These are phyloP conservation scores for Suncus etruscus DNA, from an alignment of 2,113 vertebrate species.

Conservation along the genomic window DNA sequence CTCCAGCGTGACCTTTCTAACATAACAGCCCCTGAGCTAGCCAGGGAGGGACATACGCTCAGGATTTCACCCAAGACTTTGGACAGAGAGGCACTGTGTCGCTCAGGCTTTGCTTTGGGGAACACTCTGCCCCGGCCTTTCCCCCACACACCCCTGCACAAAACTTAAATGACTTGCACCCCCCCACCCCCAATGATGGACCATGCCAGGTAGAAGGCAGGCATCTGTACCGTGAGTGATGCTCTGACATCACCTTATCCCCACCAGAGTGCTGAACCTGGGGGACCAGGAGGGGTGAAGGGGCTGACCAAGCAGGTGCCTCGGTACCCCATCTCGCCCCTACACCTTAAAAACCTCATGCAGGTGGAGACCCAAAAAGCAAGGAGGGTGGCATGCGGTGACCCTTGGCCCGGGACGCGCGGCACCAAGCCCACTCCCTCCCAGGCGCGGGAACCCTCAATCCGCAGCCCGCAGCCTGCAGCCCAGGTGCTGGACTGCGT, in stretches of 20 bases:
- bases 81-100: slow-evolving; percentile 44
- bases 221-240: not conserved
- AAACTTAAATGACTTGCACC: slow-evolving; percentile 63
- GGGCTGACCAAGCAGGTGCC: not conserved
- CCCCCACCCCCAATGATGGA: not conserved
- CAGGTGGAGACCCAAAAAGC: slow-evolving; percentile 24
- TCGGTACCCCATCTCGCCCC: not conserved
- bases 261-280: not conserved
- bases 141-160: not conserved
- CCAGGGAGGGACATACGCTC: slow-evolving; percentile 25
- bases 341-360: not conserved
- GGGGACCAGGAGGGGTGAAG: not conserved
- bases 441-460: not conserved
- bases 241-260: not conserved
- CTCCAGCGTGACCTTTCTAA: slow-evolving; percentile 72
- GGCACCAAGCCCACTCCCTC: not conserved
- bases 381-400: not conserved
- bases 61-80: slow-evolving; percentile 60
- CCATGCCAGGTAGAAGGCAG: not conserved
- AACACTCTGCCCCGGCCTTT: slow-evolving; percentile 52
- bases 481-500: slow-evolving; percentile 21
- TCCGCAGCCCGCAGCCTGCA: slow-evolving; percentile 5
- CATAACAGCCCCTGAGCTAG: slow-evolving; percentile 67
- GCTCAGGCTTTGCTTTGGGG: slow-evolving; percentile 67
- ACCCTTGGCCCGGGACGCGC: not conserved